phyloP scores from a whole-genome alignment of 30 jellyfish, hydroid and myxozoan genomes.

The Rhopilema esculentum region DNA sequence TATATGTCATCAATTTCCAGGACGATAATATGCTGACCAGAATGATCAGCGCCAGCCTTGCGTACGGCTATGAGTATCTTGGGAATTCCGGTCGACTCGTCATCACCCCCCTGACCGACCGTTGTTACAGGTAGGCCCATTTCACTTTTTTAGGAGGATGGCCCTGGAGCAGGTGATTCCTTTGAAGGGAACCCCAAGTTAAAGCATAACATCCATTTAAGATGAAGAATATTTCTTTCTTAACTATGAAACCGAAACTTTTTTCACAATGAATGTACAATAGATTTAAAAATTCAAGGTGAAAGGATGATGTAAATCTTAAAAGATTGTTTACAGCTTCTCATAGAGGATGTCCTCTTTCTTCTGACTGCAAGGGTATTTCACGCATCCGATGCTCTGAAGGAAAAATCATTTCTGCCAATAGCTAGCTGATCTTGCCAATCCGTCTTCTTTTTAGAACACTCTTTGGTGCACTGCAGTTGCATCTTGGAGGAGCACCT shows the following conservation, averaged over 20 bases:
- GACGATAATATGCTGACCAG: constrained; percentile 91
- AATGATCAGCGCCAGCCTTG: constrained; percentile 97
- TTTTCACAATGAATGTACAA: no score
- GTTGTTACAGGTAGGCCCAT: constrained; percentile 88
- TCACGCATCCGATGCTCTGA: background rate
- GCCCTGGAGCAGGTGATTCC: no score
- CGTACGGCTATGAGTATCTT: constrained; percentile 95
- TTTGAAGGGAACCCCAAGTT: no score
- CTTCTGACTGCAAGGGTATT: no score
- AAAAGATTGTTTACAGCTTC: no score
- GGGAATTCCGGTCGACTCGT: constrained; percentile 98
- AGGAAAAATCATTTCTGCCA: background rate
- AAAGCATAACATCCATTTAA: no score
- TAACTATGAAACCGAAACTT: no score
- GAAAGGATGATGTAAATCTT: no score
- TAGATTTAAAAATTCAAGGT: no score
- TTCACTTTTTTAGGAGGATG: background rate
- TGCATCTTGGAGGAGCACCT: constrained; percentile 99
- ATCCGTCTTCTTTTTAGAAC: constrained; percentile 74
- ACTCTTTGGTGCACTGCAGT: constrained; percentile 94
- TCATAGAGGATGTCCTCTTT: no score
- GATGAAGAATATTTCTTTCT: no score
- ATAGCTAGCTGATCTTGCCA: no score
- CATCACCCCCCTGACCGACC: constrained; percentile 95
- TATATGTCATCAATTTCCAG: constrained; percentile 37